Evolutionary conservation across 2,888 invertebrate genomes (phyloP), one percentile per base, ranked within the genome.

Genomic region (Aquatica leii): DNA sequence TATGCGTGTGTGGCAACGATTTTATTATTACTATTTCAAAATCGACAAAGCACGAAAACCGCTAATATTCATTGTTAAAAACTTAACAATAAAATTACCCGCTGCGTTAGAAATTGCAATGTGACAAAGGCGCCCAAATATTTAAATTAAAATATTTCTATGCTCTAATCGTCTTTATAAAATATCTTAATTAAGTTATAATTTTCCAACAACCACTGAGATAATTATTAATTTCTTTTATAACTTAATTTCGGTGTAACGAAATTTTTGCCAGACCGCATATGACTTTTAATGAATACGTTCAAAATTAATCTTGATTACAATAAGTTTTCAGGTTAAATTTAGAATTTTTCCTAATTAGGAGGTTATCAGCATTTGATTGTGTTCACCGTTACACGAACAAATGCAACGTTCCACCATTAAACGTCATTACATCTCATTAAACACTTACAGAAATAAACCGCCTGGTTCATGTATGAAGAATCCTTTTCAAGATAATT

Each of bases 371-470:
- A 46, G 46, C 15, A 3, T 18, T 9, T 46, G 46, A 46, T 46
- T 46, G 46, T 18, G 18, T 17, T 46, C 18, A 11, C 46, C 46
- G 46, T 46, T 46, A 46, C 11, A 18, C n/a, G 46, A 46, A 46
- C 46, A 46, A 46, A 46, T 20, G 46, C 46, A 43, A 4, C 17
- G 17, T 43, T 62, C 62, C 53, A 58, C 57, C 62, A 63, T 63
- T 63, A 63, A 51, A 43, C 58, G 54, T 63, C 58, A 63, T 63
- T 59, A 63, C 53, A 63, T 59, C 53, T 63, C 55, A 63, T 63
- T 63, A 63, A 59, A 63, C 58, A 58, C 18, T 46, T 11, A 43
- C 46, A 46, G 46, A 49, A 37, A 58, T 58, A 51, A 63, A 58
- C 58, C 41, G 62, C 37, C 49, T 18, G 37, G 21, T 52, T 51